Evolutionary conservation across 2,113 vertebrate genomes (phyloP), one percentile per base, ranked within the genome.

Genomic region (Cisticola juncidis): DNA sequence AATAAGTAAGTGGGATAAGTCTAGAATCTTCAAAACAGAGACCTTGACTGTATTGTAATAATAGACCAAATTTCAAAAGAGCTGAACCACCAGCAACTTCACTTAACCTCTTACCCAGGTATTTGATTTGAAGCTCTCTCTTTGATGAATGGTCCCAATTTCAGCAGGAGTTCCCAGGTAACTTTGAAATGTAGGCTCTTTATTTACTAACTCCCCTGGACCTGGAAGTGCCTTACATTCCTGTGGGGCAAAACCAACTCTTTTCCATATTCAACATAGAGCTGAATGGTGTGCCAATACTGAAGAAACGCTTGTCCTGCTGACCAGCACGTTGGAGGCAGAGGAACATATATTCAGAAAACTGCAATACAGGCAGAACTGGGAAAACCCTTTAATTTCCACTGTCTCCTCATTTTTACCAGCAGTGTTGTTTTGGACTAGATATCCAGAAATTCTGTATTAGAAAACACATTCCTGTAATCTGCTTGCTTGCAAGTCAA

Each of bases 221-320:
- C 78, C 79, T 90, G 81, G 78, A 95, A 92, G 81, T 85, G 79
- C 74, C 82, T 92, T 88, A 68, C 81, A 79, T 95, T 89, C 87
- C 85, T 84, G 65, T 91, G 81, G 77, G 15, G 4, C 14, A 4
- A 81, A 74, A 77, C 9, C 58, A 80, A 6, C 38, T 33, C 61
- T 72, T 72, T 90, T 80, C 78, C 31, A 1, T 79, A 40, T 68
- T 91, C 5, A 3, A 60, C 4, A 0, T 6, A 35, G 38, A 36
- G 20, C 22, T 0, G 0, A 76, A 60, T 4, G 12, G 14, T 28
- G 5, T 71, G 48, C 60, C 70, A 74, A 20, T 66, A 64, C 57
- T 60, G 70, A 78, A 64, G 47, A 95, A 94, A 70, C 35, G 21
- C 24, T 71, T 62, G 24, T 62, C 74, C 51, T 84, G 48, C 44